These are phyloP conservation scores for Minunthozetes semirufus DNA, from an alignment of 2,888 invertebrate genomes.

Conservation along the genomic window DNA sequence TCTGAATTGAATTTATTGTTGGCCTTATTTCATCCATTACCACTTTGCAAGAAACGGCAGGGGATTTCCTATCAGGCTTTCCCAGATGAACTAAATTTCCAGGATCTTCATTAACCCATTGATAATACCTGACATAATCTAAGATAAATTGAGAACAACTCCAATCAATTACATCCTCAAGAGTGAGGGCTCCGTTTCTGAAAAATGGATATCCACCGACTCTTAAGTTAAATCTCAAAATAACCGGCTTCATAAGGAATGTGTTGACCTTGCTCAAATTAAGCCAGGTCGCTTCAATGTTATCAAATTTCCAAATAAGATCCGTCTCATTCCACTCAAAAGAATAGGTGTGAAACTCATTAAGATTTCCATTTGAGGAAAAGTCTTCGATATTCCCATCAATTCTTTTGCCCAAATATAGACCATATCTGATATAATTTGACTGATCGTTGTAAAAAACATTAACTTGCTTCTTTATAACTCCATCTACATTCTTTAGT, in stretches of 20 bases:
- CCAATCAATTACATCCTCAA: neutral
- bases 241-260: neutral
- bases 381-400: neutral
- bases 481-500: too few species aligned
- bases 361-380: neutral
- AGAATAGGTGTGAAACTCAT: neutral
- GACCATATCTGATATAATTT: too few species aligned
- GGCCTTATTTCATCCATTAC: too few species aligned
- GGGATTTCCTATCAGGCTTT: too few species aligned
- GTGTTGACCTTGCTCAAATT: neutral
- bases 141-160: neutral
- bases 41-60: too few species aligned
- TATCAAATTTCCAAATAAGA: neutral
- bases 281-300: neutral
- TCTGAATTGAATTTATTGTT: too few species aligned
- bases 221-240: neutral
- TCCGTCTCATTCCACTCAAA: neutral
- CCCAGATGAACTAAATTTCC: too few species aligned
- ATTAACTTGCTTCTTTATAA: too few species aligned
- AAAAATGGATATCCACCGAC: neutral
- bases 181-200: neutral
- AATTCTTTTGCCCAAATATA: neutral
- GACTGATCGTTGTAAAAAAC: too few species aligned
- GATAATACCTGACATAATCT: neutral
- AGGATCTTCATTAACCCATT: neutral